Evolutionary conservation across 2,797 vertebrate genomes (phyloP).

Genomic region (Bradypodion ventrale): DNA sequence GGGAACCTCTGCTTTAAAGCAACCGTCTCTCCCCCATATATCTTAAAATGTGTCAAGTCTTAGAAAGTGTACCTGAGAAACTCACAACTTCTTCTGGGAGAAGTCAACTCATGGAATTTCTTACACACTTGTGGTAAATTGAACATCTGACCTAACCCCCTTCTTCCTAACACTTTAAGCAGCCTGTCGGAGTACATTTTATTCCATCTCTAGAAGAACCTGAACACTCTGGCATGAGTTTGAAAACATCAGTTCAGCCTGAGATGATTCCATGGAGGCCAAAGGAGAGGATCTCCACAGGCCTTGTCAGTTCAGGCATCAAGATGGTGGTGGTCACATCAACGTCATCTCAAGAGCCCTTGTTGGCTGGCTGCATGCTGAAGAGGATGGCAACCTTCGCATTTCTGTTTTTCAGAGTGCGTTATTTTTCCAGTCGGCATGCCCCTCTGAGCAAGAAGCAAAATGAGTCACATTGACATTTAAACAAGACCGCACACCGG

Average conservation of each 20-base stretch:
- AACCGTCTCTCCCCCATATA: too few relatives aligned
- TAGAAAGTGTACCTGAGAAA: too few relatives aligned
- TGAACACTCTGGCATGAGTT: not conserved
- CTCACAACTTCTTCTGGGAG: too few relatives aligned
- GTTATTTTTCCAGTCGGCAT: slow-evolving; percentile 23
- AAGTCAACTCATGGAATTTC: too few relatives aligned
- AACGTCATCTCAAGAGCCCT: not conserved
- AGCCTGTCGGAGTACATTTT: not conserved
- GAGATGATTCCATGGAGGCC: not conserved
- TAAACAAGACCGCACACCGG: slow-evolving; percentile 26
- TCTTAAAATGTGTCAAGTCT: too few relatives aligned
- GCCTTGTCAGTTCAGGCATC: not conserved
- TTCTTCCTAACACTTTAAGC: not conserved
- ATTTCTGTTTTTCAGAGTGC: slow-evolving; percentile 11
- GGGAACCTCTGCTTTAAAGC: too few relatives aligned
- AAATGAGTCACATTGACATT: slow-evolving; percentile 35
- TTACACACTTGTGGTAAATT: too few relatives aligned
- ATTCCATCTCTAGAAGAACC: not conserved
- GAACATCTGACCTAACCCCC: too few relatives aligned
- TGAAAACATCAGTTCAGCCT: too few relatives aligned
- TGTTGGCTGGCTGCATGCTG: not conserved
- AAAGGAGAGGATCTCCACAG: not conserved
- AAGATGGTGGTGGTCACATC: not conserved
- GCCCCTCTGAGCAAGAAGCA: not conserved
- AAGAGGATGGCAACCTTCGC: not conserved